Evolutionary conservation across 2,113 vertebrate genomes (phyloP).

Genomic region (Dunckerocampus dactyliophorus): DNA sequence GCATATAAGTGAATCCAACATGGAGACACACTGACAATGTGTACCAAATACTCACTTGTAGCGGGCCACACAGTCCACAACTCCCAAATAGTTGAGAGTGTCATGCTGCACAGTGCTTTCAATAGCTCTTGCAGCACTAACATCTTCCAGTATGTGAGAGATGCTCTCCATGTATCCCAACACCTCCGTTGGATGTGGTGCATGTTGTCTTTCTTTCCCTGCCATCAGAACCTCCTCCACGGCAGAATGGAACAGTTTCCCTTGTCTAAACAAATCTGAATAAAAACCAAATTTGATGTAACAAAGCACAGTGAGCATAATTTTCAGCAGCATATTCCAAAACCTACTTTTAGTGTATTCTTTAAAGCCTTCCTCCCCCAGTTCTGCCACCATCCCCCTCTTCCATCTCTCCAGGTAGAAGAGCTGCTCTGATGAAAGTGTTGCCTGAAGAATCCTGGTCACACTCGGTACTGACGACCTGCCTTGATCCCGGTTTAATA

Average conservation of each 20-base stretch:
- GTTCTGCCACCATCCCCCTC: conserved; percentile 81
- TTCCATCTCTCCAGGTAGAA: conserved; percentile 90
- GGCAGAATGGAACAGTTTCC: conserved; percentile 81
- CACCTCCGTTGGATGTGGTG: conserved; percentile 22
- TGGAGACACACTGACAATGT: background rate
- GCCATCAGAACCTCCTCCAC: conserved; percentile 77
- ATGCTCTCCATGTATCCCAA: conserved; percentile 83
- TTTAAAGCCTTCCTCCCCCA: conserved; percentile 88
- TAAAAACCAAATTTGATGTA: background rate
- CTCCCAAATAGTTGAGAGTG: conserved; percentile 79
- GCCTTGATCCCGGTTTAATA: conserved; percentile 47
- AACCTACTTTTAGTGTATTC: conserved; percentile 81
- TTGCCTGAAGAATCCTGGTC: conserved; percentile 86
- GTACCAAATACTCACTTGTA: conserved; percentile 78
- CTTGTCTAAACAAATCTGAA: conserved; percentile 85
- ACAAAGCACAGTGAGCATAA: background rate
- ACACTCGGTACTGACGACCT: conserved; percentile 76
- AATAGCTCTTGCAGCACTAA: conserved; percentile 79
- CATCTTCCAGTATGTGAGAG: conserved; percentile 76
- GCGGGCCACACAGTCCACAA: conserved; percentile 89
- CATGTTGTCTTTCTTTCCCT: conserved; percentile 39
- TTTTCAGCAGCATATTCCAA: background rate
- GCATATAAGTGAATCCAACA: background rate
- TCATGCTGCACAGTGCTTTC: conserved; percentile 86
- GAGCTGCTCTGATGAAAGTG: conserved; percentile 79